A percentile compares a stretch with the other conserved stretches of the same genome.
These are phyloP conservation scores for Nasonia longicornis DNA, from an alignment of 1,140 invertebrate species.

Conservation along the genomic window DNA sequence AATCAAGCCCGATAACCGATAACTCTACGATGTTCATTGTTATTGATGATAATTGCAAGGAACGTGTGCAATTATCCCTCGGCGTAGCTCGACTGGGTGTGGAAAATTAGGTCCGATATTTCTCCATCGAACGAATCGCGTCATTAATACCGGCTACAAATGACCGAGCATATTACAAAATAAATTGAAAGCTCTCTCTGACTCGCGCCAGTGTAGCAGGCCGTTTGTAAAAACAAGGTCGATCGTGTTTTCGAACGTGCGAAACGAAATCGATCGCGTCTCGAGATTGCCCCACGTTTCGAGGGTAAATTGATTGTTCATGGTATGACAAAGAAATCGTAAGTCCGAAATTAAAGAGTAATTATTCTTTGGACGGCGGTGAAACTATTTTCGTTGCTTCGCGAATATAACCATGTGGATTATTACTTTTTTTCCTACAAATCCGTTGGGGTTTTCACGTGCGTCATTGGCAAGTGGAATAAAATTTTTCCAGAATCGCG, in stretches of 20 bases:
- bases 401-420: too few species aligned
- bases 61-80: neutral
- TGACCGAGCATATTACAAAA: conserved; percentile 1
- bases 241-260: neutral
- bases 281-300: neutral
- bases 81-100: neutral
- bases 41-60: neutral
- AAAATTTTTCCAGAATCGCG: neutral
- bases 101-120: neutral
- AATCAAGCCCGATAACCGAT: neutral
- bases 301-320: neutral
- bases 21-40: neutral
- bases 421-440: neutral
- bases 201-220: too few species aligned
- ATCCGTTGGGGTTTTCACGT: neutral
- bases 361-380: neutral
- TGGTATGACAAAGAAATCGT: neutral
- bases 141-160: neutral
- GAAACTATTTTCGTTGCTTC: neutral
- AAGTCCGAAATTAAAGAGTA: neutral
- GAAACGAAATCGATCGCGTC: neutral
- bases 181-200: neutral
- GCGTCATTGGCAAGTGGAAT: neutral
- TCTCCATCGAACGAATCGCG: neutral
- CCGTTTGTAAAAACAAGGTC: neutral